Base-by-base conservation (phyloP, 2,797 vertebrate species). In the Scomberomorus guttatus region DNA sequence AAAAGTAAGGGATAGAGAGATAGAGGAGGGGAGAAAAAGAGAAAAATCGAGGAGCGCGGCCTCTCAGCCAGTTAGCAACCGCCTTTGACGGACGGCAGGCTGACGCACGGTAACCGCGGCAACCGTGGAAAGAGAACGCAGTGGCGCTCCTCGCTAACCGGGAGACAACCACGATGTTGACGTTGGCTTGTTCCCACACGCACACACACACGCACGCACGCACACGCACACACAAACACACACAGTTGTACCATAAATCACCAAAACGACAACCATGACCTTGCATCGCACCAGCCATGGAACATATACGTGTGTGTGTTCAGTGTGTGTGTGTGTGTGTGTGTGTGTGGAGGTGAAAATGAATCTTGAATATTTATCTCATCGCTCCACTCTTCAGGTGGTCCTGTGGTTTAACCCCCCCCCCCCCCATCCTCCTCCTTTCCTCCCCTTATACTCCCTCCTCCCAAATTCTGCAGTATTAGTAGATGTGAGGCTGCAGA, bases 161-260 rank as follows among this genome's bases (percentile, higher is more conserved):
- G 80, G 77, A 83, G 87, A 85, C 78, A 71, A 87, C 92, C 92
- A 48, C 90, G 65, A 80, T 95, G 92, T 95, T 94, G 94, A 93
- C 66, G 73, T 94, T 95, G 94, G 94, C 92, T 76, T 0, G 22
- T 25, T 39, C 37, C 1, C 65, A 4, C 55, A 25, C 52, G 34
- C 79, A 22, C 68, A 64, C 68, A 61, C 58, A 44, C 62, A 64
- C 66, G 72, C 64, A 73, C 59, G 60, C 68, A 55, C 77, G 64
- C 70, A 34, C 64, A 77, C 56, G 55, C 65, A 4, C 51, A 25
- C 56, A 64, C 62, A 55, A 63, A 68, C 70, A 5, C 42, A 65
- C 79, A 73, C 27, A 72, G 27, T 69, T 76, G 70, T 70, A 80
- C 89, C 80, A 88, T 93, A 94, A 94, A 95, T 94, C 93, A 92